A percentile compares a stretch with the other conserved stretches of the same genome.
These are phyloP conservation scores for Anthoscopus minutus DNA, from an alignment of 2,113 vertebrate genomes.

Conservation along the genomic window DNA sequence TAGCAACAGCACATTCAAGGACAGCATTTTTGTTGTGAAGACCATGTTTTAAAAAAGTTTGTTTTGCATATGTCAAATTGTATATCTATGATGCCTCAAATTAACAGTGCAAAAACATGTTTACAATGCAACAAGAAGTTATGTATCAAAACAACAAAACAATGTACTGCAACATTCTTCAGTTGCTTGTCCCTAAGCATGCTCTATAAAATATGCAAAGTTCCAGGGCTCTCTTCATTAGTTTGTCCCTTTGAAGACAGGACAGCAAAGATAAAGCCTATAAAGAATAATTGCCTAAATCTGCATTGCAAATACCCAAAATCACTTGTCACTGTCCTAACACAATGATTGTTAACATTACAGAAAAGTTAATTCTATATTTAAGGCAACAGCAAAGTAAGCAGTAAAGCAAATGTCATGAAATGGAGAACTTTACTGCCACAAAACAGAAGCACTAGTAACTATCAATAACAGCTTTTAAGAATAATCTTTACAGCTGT, in stretches of 20 bases:
- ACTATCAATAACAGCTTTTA: not conserved
- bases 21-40: not conserved
- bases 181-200: not conserved
- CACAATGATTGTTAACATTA: not conserved
- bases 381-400: not conserved
- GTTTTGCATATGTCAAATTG: not conserved
- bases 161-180: not conserved
- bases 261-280: not conserved
- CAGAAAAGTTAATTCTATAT: not conserved
- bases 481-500: not conserved
- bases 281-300: not conserved
- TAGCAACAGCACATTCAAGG: not conserved
- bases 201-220: not conserved
- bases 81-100: not conserved
- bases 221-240: not conserved
- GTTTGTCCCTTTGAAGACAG: not conserved
- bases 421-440: not conserved
- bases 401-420: not conserved
- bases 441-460: not conserved
- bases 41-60: not conserved
- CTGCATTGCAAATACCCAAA: not conserved
- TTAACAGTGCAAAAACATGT: not conserved
- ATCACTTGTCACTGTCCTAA: not conserved
- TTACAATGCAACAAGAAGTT: not conserved
- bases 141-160: not conserved